These are phyloP conservation scores for Darwinula stevensoni DNA, from an alignment of 2,888 invertebrate genomes.

Conservation along the genomic window DNA sequence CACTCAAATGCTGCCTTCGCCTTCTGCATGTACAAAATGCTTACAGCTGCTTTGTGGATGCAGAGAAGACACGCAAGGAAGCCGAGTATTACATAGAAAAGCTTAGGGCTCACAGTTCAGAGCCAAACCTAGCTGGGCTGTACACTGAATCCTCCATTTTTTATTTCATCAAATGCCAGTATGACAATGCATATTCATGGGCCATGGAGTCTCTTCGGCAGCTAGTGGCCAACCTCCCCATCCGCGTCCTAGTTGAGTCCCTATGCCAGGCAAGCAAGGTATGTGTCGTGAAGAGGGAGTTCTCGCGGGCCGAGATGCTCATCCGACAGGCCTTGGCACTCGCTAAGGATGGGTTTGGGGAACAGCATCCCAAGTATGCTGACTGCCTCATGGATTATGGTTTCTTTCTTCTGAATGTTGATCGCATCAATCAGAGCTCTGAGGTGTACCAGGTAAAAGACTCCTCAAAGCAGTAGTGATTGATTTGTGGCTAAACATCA, in stretches of 20 bases:
- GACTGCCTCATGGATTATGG: slow-evolving; percentile 64
- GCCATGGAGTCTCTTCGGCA: slow-evolving; percentile 39
- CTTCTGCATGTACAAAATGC: too few species aligned
- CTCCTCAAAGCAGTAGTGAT: background rate
- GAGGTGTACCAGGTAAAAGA: slow-evolving; percentile 38
- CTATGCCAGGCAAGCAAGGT: slow-evolving; percentile 59
- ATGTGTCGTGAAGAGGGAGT: slow-evolving; percentile 62
- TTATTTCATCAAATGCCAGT: slow-evolving; percentile 57
- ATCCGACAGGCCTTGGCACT: slow-evolving; percentile 49
- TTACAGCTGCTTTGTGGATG: too few species aligned
- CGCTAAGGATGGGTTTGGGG: slow-evolving; percentile 23
- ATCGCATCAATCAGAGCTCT: slow-evolving; percentile 55
- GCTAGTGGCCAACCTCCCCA: slow-evolving; percentile 27
- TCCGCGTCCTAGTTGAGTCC: slow-evolving; percentile 41
- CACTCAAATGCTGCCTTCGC: too few species aligned
- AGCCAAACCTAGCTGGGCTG: slow-evolving; percentile 31
- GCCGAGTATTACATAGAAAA: slow-evolving; percentile 23
- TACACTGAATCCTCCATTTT: slow-evolving; percentile 55
- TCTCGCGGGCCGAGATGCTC: slow-evolving; percentile 44
- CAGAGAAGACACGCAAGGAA: too few species aligned
- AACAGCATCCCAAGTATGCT: slow-evolving; percentile 46
- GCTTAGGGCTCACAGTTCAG: slow-evolving; percentile 19
- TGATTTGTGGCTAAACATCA: background rate
- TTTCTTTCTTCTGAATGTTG: slow-evolving; percentile 63
- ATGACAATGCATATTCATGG: slow-evolving; percentile 43